Conservation (phyloP, 2,888 invertebrate genomes). For the Apotomis capreana region DNA sequence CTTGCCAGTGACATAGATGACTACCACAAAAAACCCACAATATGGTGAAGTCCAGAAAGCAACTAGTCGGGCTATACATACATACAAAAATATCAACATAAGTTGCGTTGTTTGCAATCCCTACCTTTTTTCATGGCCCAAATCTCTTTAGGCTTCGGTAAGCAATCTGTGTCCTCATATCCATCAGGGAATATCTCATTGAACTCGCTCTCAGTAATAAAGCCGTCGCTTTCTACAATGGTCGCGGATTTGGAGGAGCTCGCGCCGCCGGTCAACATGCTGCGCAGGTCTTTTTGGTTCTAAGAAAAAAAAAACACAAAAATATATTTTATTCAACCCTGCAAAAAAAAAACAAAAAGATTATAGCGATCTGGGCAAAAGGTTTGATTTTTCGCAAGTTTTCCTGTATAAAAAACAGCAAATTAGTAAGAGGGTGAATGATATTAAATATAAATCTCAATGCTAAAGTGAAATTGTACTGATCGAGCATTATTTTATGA, state of each 20-base stretch:
- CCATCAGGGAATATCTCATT: slow-evolving; percentile 62
- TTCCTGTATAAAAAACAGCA: too few relatives aligned
- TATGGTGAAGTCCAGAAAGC: too few relatives aligned
- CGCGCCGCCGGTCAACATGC: slow-evolving; percentile 61
- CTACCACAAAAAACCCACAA: too few relatives aligned
- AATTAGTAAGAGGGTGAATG: too few relatives aligned
- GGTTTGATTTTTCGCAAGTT: too few relatives aligned
- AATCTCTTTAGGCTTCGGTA: slow-evolving; percentile 54
- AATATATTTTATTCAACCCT: background rate
- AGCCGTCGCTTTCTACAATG: slow-evolving; percentile 30
- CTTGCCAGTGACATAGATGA: too few relatives aligned
- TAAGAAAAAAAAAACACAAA: slow-evolving; percentile 43
- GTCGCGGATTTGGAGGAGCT: slow-evolving; percentile 48
- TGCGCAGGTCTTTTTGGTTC: slow-evolving; percentile 71
- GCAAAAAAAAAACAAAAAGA: background rate
- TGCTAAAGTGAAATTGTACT: too few relatives aligned
- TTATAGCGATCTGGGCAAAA: too few relatives aligned
- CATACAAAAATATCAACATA: too few relatives aligned
- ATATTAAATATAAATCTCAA: too few relatives aligned
- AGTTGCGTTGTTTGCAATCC: background rate
- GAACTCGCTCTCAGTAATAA: slow-evolving; percentile 63
- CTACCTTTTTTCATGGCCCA: slow-evolving; percentile 66
- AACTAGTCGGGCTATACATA: too few relatives aligned
- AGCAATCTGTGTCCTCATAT: slow-evolving; percentile 47
- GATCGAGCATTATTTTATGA: too few relatives aligned